phyloP scores from a whole-genome alignment of 2,888 invertebrate species.

The Cataglyphis cursor region DNA sequence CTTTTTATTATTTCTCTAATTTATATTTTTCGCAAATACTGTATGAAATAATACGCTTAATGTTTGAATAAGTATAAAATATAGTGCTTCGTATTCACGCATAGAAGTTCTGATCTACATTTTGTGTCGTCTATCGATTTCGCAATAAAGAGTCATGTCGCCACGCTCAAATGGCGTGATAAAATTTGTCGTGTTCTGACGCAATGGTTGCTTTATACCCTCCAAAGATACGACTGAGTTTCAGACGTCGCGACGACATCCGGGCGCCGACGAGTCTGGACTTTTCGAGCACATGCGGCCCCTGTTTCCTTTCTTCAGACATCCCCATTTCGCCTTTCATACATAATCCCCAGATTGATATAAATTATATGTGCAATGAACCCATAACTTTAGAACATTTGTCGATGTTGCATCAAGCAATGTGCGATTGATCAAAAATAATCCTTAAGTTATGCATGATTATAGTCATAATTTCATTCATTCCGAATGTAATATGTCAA shows the following conservation, averaged over 20 bases:
- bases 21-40: background rate
- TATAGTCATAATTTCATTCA: background rate
- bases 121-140: slow-evolving; percentile 26
- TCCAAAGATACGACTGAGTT: slow-evolving; percentile 42
- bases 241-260: slow-evolving; percentile 59
- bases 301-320: background rate
- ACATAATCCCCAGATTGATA: slow-evolving; percentile 25
- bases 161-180: slow-evolving; percentile 44
- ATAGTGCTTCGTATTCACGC: background rate
- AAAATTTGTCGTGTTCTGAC: slow-evolving; percentile 48
- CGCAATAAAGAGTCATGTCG: slow-evolving; percentile 19
- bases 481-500: background rate
- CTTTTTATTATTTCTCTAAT: background rate
- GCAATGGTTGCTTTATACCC: slow-evolving; percentile 44
- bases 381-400: slow-evolving; percentile 27
- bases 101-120: background rate
- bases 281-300: slow-evolving; percentile 38
- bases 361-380: slow-evolving; percentile 16
- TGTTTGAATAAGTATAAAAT: background rate
- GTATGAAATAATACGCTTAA: background rate
- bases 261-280: slow-evolving; percentile 64
- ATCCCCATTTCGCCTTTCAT: slow-evolving; percentile 8
- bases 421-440: slow-evolving; percentile 14
- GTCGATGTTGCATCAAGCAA: slow-evolving; percentile 4
- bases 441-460: background rate